Evolutionary conservation across 2,113 vertebrate genomes (phyloP).

Genomic region (Megaleporinus macrocephalus): DNA sequence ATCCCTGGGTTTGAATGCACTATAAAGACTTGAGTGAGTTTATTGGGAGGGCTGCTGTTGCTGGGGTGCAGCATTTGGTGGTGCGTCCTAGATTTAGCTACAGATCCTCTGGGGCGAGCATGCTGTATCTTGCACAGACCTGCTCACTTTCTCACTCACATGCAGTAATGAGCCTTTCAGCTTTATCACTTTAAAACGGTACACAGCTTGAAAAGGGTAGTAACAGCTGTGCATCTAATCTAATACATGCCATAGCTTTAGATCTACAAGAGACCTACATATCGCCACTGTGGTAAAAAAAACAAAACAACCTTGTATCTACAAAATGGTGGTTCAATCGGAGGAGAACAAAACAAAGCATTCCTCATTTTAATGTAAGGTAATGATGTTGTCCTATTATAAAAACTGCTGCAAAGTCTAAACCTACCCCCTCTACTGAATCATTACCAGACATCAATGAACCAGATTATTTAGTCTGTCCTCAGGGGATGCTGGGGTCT

Average conservation of each 20-base stretch:
- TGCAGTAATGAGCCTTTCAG: not conserved
- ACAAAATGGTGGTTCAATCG: too few relatives aligned
- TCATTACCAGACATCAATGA: conserved; percentile 32
- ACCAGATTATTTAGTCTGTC: conserved; percentile 48
- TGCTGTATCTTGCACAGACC: not conserved
- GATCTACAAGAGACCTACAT: not conserved
- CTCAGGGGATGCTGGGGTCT: conserved; percentile 52
- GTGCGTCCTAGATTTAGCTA: conserved; percentile 2
- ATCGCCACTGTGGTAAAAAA: not conserved
- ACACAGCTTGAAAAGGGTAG: not conserved
- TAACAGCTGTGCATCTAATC: not conserved
- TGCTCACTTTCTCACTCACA: not conserved
- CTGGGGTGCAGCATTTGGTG: conserved; percentile 4
- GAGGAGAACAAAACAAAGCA: too few relatives aligned
- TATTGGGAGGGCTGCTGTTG: not conserved
- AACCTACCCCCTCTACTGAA: conserved; percentile 18
- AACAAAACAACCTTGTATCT: too few relatives aligned
- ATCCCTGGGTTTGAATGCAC: not conserved
- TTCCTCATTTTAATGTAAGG: not conserved
- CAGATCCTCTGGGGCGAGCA: conserved; percentile 1
- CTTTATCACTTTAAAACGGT: not conserved
- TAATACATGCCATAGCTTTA: not conserved
- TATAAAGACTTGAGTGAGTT: too few relatives aligned
- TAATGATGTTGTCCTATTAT: not conserved
- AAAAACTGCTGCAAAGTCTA: not conserved